A percentile compares a stretch with the other conserved stretches of the same genome.
Evolutionary conservation across 2,888 invertebrate genomes (phyloP).

Genomic region (Elmis aenea): DNA sequence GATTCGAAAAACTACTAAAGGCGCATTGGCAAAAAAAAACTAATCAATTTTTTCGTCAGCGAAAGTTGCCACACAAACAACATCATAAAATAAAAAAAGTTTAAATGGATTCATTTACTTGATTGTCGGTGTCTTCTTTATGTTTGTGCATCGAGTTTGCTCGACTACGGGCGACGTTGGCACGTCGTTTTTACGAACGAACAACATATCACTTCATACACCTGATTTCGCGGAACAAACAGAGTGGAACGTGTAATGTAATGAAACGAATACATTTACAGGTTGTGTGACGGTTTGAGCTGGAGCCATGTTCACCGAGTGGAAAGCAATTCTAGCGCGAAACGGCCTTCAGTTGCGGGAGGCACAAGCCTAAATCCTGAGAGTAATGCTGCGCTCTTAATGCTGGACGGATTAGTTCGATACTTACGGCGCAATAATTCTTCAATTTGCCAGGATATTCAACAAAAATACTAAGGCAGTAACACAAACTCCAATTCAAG

Average conservation of each 20-base stretch:
- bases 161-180: too few species aligned
- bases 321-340: constrained; percentile 17
- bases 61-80: too few species aligned
- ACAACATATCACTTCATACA: constrained; percentile 12
- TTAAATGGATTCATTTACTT: too few species aligned
- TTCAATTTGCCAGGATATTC: too few species aligned
- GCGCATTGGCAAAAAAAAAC: too few species aligned
- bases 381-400: constrained; percentile 13
- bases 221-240: constrained; percentile 16
- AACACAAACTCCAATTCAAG: too few species aligned
- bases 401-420: constrained; percentile 16
- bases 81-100: too few species aligned
- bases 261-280: constrained; percentile 23
- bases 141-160: too few species aligned
- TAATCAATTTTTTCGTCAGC: too few species aligned
- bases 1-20: too few species aligned
- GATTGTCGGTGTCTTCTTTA: too few species aligned
- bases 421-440: constrained; percentile 6
- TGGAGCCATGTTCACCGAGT: constrained; percentile 16
- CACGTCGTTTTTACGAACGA: constrained; percentile 10
- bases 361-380: constrained; percentile 19
- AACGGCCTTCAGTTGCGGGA: constrained; percentile 14
- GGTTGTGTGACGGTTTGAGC: constrained; percentile 14
- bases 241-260: constrained; percentile 20
- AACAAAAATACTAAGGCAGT: too few species aligned